Conservation (phyloP, 2,113 vertebrate species). For the Orthonyx spaldingii region DNA sequence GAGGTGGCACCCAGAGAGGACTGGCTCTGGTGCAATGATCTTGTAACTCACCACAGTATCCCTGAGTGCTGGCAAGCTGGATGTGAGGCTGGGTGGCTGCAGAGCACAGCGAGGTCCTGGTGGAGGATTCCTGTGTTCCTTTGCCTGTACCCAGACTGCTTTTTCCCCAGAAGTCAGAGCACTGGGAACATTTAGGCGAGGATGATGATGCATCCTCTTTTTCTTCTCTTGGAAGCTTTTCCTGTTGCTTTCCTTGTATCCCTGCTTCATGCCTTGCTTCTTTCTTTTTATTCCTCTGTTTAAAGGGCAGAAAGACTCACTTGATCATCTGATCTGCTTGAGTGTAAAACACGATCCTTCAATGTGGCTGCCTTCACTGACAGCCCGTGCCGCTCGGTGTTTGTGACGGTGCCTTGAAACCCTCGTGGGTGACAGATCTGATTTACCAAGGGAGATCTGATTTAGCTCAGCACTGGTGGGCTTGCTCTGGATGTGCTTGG, state of each 20-base stretch:
- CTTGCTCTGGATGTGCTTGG: background rate
- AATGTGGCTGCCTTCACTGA: background rate
- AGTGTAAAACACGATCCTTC: background rate
- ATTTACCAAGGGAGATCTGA: background rate
- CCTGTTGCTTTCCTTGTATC: background rate
- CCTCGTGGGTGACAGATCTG: background rate
- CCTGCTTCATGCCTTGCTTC: background rate
- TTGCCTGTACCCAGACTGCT: background rate
- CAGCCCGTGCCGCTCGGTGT: background rate
- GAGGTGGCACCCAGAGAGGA: background rate
- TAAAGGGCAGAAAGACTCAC: background rate
- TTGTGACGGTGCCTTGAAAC: background rate
- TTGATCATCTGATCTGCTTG: background rate
- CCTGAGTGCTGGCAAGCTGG: background rate
- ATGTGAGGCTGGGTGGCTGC: background rate
- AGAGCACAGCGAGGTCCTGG: accelerated
- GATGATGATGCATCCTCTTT: background rate
- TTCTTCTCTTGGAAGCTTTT: background rate
- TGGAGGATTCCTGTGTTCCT: background rate
- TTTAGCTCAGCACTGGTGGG: background rate
- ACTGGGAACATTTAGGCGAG: background rate
- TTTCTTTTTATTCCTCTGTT: background rate
- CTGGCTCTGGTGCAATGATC: background rate
- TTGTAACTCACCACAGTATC: background rate
- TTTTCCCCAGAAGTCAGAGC: background rate